phyloP scores from a whole-genome alignment of 2,797 vertebrate genomes.

The Spinus olivaceus region DNA sequence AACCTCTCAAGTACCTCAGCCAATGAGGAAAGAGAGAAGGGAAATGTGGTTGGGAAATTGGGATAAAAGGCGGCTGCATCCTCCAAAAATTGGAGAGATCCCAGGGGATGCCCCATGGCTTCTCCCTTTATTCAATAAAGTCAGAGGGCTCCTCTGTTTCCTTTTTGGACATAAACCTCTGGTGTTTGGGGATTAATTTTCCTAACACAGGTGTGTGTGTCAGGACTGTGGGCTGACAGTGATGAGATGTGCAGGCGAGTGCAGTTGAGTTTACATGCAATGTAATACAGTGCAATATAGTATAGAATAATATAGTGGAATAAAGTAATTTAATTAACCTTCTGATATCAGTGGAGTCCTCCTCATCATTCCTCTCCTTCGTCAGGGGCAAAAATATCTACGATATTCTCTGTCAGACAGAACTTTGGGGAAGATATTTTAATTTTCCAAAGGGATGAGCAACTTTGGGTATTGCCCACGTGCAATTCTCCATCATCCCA shows the following conservation, averaged over 20 bases:
- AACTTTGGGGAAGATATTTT: not conserved
- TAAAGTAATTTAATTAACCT: not conserved
- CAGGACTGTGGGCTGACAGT: not conserved
- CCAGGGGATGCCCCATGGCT: not conserved
- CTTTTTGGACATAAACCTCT: not conserved
- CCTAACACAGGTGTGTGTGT: not conserved
- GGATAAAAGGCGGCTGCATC: not conserved
- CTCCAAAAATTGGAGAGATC: not conserved
- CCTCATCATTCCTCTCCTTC: not conserved
- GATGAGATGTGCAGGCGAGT: not conserved
- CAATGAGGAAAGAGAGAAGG: not conserved
- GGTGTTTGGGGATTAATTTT: not conserved
- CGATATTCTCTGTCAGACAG: not conserved
- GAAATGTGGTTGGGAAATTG: not conserved
- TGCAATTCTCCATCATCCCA: not conserved
- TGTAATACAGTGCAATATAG: too few relatives aligned
- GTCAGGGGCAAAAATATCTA: not conserved
- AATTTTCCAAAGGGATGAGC: accelerated
- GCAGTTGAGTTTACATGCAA: too few relatives aligned
- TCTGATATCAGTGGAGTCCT: not conserved
- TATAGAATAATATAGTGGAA: not conserved
- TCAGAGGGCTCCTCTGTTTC: too few relatives aligned
- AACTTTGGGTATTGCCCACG: accelerated
- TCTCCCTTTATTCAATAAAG: not conserved
- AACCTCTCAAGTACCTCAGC: not conserved